Percentiles rank a stretch among this genome's conserved stretches.
phyloP scores from a whole-genome alignment of 2,888 invertebrate species.

The Acronicta aceris region DNA sequence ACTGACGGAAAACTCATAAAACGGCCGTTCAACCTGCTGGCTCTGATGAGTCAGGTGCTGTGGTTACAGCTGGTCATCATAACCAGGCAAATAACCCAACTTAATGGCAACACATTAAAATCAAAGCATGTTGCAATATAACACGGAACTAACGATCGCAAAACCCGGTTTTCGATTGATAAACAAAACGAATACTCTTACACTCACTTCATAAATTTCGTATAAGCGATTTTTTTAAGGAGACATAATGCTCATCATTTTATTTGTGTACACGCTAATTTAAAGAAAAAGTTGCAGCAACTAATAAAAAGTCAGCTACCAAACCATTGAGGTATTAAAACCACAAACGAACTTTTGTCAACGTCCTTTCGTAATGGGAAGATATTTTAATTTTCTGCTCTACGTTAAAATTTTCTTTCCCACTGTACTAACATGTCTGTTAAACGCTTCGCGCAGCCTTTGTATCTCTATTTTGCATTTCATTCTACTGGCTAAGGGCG shows the following conservation, averaged over 20 bases:
- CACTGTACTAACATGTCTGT: constrained; percentile 14
- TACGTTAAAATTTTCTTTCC: constrained; percentile 10
- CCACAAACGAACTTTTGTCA: too few species aligned
- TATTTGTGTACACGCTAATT: too few species aligned
- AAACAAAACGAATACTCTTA: background rate
- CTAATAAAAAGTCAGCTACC: too few species aligned
- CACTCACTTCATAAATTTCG: too few species aligned
- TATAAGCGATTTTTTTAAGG: too few species aligned
- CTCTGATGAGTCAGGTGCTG: constrained; percentile 25
- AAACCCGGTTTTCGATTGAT: constrained; percentile 4
- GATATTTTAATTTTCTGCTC: constrained; percentile 1
- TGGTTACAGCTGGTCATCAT: constrained; percentile 35
- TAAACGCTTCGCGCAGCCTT: constrained; percentile 19
- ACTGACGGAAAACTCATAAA: constrained; percentile 38
- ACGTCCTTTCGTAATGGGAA: too few species aligned
- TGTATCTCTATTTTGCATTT: constrained; percentile 58
- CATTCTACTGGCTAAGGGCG: constrained; percentile 71
- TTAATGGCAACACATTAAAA: constrained; percentile 33
- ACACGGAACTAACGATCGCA: background rate
- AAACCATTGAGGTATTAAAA: too few species aligned
- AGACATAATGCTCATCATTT: too few species aligned
- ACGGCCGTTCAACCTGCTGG: constrained; percentile 33
- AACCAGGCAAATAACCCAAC: constrained; percentile 26
- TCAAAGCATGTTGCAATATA: constrained; percentile 17
- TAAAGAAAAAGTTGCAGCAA: too few species aligned